A percentile compares a stretch with the other conserved stretches of the same genome.
These are phyloP conservation scores for Trachelus troglodyta DNA, from an alignment of 2,888 invertebrate species.

Conservation along the genomic window DNA sequence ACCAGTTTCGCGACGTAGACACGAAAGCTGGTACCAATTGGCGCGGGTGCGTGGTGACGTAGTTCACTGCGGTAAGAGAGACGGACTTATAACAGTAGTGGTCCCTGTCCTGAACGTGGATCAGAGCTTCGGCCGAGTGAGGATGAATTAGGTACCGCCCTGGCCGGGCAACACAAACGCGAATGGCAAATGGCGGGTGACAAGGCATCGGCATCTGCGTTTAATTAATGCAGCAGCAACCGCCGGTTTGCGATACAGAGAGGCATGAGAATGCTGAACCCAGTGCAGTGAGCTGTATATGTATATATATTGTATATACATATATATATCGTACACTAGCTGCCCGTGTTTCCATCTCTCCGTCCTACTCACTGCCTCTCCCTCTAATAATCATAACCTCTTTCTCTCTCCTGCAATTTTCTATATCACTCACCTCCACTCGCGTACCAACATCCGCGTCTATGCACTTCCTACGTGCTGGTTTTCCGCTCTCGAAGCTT, in stretches of 20 bases:
- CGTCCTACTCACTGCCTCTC: neutral
- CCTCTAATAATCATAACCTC: neutral
- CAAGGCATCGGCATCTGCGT: constrained; percentile 53
- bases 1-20: constrained; percentile 38
- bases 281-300: constrained; percentile 4
- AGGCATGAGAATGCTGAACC: constrained; percentile 33
- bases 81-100: neutral
- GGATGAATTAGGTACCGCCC: constrained; percentile 43
- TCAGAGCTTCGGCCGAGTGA: neutral
- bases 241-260: constrained; percentile 20
- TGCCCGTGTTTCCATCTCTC: neutral
- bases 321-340: neutral
- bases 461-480: neutral
- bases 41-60: constrained; percentile 5
- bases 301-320: too few relatives aligned
- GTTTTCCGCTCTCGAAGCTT: neutral
- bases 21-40: constrained; percentile 28
- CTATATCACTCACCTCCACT: neutral
- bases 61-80: neutral
- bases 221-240: constrained; percentile 49
- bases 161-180: constrained; percentile 39
- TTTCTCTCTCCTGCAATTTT: neutral
- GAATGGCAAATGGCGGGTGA: constrained; percentile 53
- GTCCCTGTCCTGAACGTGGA: neutral
- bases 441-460: neutral